Evolutionary conservation across 2,797 vertebrate genomes (phyloP), one percentile per base, ranked within the genome.

Genomic region (Hippopotamyrus pictus): DNA sequence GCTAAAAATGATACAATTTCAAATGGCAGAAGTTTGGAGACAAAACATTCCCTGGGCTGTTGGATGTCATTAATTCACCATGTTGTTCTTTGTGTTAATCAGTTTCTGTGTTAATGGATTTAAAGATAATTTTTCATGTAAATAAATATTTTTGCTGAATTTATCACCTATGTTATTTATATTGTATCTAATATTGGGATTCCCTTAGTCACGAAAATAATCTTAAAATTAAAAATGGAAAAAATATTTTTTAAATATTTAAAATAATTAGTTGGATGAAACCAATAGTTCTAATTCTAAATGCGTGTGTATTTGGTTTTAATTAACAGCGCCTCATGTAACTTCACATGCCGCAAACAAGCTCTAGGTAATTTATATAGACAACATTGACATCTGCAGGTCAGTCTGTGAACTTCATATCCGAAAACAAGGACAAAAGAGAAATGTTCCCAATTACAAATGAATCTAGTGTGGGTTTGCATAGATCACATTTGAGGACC

Each of bases 361-460:
- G 29, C 57, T 6, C 12, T 51, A 2, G 12, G 57, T 33, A 5
- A 88, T 48, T 69, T 46, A 46, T 46, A 76, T 50, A 57, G 12
- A 33, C n/a, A 25, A 87, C 54, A 62, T 90, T 0, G 92, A 86
- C 93, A 19, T 86, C 93, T 92, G 90, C 92, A 91, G 93, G 93
- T 59, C 54, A 41, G 29, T 6, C 29, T 1, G 69, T 37, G 90
- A 91, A 91, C 54, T 44, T n/a, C 25, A 89, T 51, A 46, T 54
- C 41, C 14, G 59, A 84, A 76, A 65, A 25, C 59, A 25, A 19
- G n/a, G 73, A 50, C 17, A 11, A 29, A n/a, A 44, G 44, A 79
- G 51, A 85, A 25, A 65, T 48, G 79, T 33, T 22, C 12, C 14
- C n/a, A 17, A 79, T 44, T 44, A 79, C 29, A 37, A 33, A 73